Evolutionary conservation across 2,113 vertebrate genomes (phyloP).

Genomic region (Pongo pygmaeus): DNA sequence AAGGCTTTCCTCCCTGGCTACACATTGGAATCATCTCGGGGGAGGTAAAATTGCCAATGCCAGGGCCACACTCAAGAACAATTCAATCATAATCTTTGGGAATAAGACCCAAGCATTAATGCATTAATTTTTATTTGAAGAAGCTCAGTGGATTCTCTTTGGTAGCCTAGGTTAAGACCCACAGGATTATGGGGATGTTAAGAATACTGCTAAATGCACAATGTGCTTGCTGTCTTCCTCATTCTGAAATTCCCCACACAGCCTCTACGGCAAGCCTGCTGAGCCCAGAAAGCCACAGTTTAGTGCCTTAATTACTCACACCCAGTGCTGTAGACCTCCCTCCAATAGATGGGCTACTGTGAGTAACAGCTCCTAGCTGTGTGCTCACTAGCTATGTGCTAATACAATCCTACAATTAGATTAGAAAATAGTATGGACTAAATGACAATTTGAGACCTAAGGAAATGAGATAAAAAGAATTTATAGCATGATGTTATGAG

Average conservation of each 20-base stretch:
- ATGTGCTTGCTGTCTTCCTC: neutral
- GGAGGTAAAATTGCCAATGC: neutral
- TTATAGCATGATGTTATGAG: neutral
- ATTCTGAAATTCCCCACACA: rapidly evolving
- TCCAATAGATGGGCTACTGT: rapidly evolving
- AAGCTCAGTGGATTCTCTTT: neutral
- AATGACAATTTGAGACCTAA: rapidly evolving
- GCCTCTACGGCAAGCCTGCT: rapidly evolving
- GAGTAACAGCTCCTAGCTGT: no score
- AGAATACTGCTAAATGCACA: rapidly evolving
- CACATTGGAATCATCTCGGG: neutral
- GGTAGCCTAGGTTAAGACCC: neutral
- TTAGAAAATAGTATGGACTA: neutral
- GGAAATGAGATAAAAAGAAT: neutral
- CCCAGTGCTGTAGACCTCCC: rapidly evolving
- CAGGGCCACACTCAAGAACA: no score
- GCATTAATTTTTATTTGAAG: neutral
- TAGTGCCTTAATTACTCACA: neutral
- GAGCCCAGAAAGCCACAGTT: rapidly evolving
- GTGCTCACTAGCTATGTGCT: no score
- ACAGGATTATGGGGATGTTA: rapidly evolving
- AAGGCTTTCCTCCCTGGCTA: neutral
- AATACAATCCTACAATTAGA: no score
- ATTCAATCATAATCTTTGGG: neutral
- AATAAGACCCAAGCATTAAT: no score